Evolutionary conservation across 2,888 invertebrate genomes (phyloP), one percentile per base, ranked within the genome.

Genomic region (Noctua pronuba): DNA sequence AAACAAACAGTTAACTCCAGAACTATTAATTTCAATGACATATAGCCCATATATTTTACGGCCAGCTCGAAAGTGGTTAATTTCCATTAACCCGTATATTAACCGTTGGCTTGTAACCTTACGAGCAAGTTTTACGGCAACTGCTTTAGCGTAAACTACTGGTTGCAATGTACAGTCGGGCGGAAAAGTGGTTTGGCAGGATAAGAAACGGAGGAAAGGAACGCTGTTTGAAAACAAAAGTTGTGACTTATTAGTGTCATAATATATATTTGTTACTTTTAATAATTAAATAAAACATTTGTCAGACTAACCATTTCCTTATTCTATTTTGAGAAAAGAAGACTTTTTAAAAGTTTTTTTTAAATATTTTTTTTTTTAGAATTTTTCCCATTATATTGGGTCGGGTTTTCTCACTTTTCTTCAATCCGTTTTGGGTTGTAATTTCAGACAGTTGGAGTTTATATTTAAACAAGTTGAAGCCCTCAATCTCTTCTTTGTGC

Each of bases 51-150:
- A 58, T 80, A 84, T 75, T 83, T 77, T 77, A 85, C 78, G 77
- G 49, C 66, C 68, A 69, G 58, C 75, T 83, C 70, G 79, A 83
- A 87, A 88, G 78, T 82, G 82, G 87, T 88, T 88, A 85, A 88
- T 85, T 85, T 81, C 81, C 87, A 88, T 88, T 85, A 88, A 87
- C 87, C 83, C 81, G 76, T 77, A 84, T 84, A 87, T 88, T 88
- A 86, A 86, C 81, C 72, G 73, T 75, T 84, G 82, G 75, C 74
- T 80, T 88, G 77, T 83, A 80, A 80, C 83, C 82, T 83, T 79
- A 79, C 79, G 82, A 88, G 83, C 58, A 52, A 77, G 79, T 85
- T 88, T 88, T 85, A 88, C 69, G 85, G 79, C 73, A 68, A 77
- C 73, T 73, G 66, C 75, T 79, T 77, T 21, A 46, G 75, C 81